Conservation (phyloP, 2,113 vertebrate genomes). For the Eudorcas thomsonii region DNA sequence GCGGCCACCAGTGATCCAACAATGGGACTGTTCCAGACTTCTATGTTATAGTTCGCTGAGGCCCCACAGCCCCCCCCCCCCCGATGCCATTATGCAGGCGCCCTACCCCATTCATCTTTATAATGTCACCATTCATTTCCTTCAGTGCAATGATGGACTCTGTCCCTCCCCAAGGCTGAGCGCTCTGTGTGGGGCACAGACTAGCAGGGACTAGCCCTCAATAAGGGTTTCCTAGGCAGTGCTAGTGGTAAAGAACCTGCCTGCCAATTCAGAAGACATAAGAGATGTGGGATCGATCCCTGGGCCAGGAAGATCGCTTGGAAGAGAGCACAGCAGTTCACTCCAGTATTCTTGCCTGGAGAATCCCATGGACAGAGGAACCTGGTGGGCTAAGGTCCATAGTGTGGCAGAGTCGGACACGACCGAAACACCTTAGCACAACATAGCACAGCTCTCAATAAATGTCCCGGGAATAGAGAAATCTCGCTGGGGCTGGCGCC, state of each 20-base stretch:
- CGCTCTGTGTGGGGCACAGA: not conserved
- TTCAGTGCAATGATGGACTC: not conserved
- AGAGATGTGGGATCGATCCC: not conserved
- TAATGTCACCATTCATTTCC: not conserved
- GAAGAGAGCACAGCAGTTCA: not conserved
- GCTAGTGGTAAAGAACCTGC: not conserved
- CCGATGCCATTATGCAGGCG: not conserved
- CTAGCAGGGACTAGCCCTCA: not conserved
- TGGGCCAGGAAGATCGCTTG: not conserved
- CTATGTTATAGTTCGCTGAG: not conserved
- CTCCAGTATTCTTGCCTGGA: not conserved
- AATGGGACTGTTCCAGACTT: not conserved
- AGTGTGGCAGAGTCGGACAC: fast-evolving
- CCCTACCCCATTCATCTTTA: not conserved
- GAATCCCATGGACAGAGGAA: not conserved
- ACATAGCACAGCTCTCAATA: not conserved
- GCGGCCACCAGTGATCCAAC: not conserved
- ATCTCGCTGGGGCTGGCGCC: not conserved
- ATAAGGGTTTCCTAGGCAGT: not conserved
- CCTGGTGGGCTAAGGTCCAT: not conserved
- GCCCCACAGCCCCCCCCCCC: not conserved
- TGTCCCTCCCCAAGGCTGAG: not conserved
- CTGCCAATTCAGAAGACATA: not conserved
- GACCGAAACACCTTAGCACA: not conserved
- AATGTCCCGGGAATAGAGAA: not conserved